Evolutionary conservation across 1,140 invertebrate species (phyloP), one percentile per base, ranked within the genome.

Genomic region (Drosophila mayri): DNA sequence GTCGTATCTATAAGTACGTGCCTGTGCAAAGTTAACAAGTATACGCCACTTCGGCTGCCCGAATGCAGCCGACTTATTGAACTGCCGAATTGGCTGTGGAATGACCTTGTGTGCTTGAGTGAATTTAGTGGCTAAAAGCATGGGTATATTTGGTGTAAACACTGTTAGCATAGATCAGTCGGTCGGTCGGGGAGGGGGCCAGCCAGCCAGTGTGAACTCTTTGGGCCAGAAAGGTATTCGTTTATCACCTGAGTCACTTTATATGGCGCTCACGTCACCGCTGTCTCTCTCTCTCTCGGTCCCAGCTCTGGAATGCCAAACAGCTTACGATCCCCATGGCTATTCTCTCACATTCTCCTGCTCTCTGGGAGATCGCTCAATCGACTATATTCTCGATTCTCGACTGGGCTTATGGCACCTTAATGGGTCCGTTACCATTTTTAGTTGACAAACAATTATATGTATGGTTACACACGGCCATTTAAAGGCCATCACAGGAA

Each of bases 171-270:
- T 71, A 65, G 63, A 72, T 73, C 65, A 49, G 63, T 59, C 14
- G 6, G 46, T 4, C 4, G 14, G 37, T 14, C 12, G 16, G 14
- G 14, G 22, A 2, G 50, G 28, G 47, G 61, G 22, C 22, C 22
- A 22, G 25, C 10, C 46, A 57, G 35, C n/a, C 46, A 58, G 35
- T 14, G 35, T 35, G 35, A 37, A 35, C 54, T 59, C 68, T 66
- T 37, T 22, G 2, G 11, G 16, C 11, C 40, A 28, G 55, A 65
- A 44, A 50, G 47, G 37, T 52, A 58, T 50, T 55, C 79, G 52
- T 84, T 88, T 84, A 88, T 87, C 84, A 88, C 85, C 85, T 88
- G 85, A 88, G 84, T 88, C 80, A 88, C 80, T 67, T 84, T 70
- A 55, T 88, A 87, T 88, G 76, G 67, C 47, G 58, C 76, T 87